phyloP scores from a whole-genome alignment of 2,113 vertebrate genomes.

The Theropithecus gelada region DNA sequence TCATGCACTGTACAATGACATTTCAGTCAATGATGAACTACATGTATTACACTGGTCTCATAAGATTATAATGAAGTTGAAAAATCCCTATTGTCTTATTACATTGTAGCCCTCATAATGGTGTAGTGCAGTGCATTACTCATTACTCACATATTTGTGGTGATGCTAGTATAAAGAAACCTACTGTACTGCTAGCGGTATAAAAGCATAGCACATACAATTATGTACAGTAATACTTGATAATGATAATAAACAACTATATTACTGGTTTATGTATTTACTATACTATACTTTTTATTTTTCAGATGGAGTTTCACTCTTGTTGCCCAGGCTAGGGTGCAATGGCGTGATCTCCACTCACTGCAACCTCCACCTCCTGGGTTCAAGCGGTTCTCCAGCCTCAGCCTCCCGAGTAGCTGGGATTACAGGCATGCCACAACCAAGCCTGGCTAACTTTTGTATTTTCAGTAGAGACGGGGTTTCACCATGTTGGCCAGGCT shows the following conservation, averaged over 20 bases:
- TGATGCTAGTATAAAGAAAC: not conserved
- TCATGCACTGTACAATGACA: not conserved
- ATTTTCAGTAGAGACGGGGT: too few species aligned
- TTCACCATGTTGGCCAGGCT: too few species aligned
- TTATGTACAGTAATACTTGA: not conserved
- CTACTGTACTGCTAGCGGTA: not conserved
- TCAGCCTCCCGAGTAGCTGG: too few species aligned
- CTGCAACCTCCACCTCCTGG: too few species aligned
- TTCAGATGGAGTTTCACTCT: too few species aligned
- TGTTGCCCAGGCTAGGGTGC: too few species aligned
- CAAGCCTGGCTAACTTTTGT: too few species aligned
- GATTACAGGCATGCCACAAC: too few species aligned
- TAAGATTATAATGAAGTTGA: not conserved
- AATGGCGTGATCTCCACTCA: too few species aligned
- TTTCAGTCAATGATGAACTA: not conserved
- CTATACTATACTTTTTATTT: too few species aligned
- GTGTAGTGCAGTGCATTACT: not conserved
- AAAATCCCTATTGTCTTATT: not conserved
- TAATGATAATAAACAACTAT: not conserved
- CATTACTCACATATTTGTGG: not conserved
- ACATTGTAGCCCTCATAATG: not conserved
- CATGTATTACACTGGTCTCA: not conserved
- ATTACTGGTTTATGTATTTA: too few species aligned
- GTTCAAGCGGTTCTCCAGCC: too few species aligned
- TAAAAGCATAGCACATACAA: not conserved